Conservation (phyloP, 53 echinoderm and acorn worm species). For the Luidia sarsii region DNA sequence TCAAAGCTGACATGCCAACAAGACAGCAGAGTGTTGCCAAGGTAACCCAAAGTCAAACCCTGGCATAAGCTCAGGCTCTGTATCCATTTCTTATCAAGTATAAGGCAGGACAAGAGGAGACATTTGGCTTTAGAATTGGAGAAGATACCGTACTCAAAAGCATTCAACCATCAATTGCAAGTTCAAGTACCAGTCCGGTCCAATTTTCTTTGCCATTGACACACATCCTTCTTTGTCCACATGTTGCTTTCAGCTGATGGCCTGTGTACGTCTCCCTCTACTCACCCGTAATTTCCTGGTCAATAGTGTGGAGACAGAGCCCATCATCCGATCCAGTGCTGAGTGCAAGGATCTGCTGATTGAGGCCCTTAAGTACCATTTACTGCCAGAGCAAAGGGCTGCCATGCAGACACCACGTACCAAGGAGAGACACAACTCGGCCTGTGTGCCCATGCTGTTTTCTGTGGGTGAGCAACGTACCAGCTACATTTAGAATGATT, state of each 20-base stretch:
- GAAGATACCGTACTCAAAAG: too few species aligned
- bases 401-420: slow-evolving; percentile 80
- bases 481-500: too few species aligned
- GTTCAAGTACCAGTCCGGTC: too few species aligned
- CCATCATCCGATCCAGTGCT: slow-evolving; percentile 60
- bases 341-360: slow-evolving; percentile 93
- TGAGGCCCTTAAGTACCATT: slow-evolving; percentile 97
- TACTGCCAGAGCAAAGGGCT: slow-evolving; percentile 87
- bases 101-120: too few species aligned
- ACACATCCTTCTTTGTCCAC: neutral
- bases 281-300: slow-evolving; percentile 84
- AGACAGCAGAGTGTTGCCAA: slow-evolving; percentile 54
- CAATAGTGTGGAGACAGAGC: slow-evolving; percentile 70
- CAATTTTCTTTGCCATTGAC: too few species aligned
- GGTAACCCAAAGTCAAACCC: too few species aligned
- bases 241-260: slow-evolving; percentile 58
- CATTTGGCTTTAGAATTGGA: too few species aligned
- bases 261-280: slow-evolving; percentile 78
- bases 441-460: slow-evolving; percentile 82
- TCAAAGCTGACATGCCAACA: slow-evolving; percentile 51
- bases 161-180: too few species aligned
- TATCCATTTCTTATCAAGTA: too few species aligned
- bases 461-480: slow-evolving; percentile 92
- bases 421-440: slow-evolving; percentile 63
- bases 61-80: too few species aligned